Base-by-base conservation (phyloP, 2,888 invertebrate genomes). In the Cosmopolites sordidus region DNA sequence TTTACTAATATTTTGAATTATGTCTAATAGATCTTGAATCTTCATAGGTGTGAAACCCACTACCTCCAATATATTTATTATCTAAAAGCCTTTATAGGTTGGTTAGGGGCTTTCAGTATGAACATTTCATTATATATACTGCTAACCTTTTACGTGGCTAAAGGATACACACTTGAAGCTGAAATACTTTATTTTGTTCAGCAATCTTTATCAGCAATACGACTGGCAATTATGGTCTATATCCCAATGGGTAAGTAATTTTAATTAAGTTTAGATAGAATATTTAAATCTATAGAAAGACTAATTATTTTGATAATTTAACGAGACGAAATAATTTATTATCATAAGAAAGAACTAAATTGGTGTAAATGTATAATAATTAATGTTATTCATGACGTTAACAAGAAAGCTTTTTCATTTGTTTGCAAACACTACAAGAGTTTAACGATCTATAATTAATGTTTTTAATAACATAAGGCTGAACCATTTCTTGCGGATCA, bases 1-100 rank as follows among this genome's bases (percentile, higher is more conserved):
- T 22, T 22, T 22, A 8, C 22, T 3, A 22, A 22, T 22, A 37
- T 12, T 14, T 4, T n/a, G 14, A 14, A 14, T n/a, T 37, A 37
- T 4, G 60, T 61, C 41, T 40, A 85, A 85, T 59, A 80, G 79
- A 59, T 22, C 3, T 22, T 22, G 8, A 5, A 22, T 5, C 22
- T 22, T 22, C 8, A 5, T 22, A 22, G 22, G 22, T 5, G 4
- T 22, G 87, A 87, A 76, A 81, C 87, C 53, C 80, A 80, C 56
- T 81, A 84, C 48, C 60, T 73, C 12, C 62, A 67, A 51, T 59
- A 62, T 9, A 66, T 74, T 12, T 72, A 67, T 59, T 71, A 70
- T 49, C 45, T 73, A n/a, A 73, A 71, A 62, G 62, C 66, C 2
- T 49, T 68, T 1, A 65, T 68, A 16, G 56, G 69, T 9, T 58